These are phyloP conservation scores for Andrena fulva DNA, from an alignment of 2,888 invertebrate genomes.

Conservation along the genomic window DNA sequence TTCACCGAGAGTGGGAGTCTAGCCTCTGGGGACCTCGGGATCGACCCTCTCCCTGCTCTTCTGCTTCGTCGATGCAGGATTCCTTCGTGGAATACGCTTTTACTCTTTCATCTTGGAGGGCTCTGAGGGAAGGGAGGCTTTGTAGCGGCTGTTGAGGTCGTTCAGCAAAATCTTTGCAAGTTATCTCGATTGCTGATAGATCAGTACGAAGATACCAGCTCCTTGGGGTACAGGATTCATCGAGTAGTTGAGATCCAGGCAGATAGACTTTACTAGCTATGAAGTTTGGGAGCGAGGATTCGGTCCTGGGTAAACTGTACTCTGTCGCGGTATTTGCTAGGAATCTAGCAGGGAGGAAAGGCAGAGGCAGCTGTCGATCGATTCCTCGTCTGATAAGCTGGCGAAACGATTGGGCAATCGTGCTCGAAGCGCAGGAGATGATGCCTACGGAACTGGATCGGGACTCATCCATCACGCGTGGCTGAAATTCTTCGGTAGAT, in stretches of 20 bases:
- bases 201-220: too few species aligned
- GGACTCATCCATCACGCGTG: neutral
- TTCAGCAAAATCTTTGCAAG: too few species aligned
- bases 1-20: conserved; percentile 41
- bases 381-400: conserved; percentile 14
- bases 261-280: neutral
- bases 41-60: neutral
- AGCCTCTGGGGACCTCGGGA: neutral
- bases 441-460: neutral
- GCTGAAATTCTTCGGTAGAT: neutral
- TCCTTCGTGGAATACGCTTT: too few species aligned
- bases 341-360: neutral
- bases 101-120: too few species aligned
- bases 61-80: too few species aligned
- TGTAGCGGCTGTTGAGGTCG: too few species aligned
- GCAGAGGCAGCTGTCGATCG: neutral
- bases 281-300: conserved; percentile 5
- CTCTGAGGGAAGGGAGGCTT: too few species aligned
- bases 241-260: too few species aligned
- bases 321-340: conserved; percentile 9
- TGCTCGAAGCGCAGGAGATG: neutral
- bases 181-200: too few species aligned
- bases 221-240: too few species aligned
- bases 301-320: neutral
- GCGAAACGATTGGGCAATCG: conserved; percentile 3